A percentile compares a stretch with the other conserved stretches of the same genome.
phyloP scores from a whole-genome alignment of 2,113 vertebrate species.

The Grammatotria lemairii region DNA sequence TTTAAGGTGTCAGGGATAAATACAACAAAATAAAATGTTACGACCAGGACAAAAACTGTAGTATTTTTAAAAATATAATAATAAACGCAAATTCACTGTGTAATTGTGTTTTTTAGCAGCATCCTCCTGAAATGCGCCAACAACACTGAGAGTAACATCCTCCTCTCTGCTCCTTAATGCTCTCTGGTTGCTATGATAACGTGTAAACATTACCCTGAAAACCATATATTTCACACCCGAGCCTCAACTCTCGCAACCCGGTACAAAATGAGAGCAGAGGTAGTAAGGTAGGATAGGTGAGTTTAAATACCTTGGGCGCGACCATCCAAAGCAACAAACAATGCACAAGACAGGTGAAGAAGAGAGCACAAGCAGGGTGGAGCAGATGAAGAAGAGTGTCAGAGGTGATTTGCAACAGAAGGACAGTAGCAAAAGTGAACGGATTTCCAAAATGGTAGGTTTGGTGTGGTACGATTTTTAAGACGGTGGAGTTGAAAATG shows the following conservation, averaged over 20 bases:
- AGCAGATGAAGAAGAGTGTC: neutral
- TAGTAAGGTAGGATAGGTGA: accelerated
- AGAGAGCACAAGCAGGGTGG: neutral
- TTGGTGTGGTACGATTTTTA: neutral
- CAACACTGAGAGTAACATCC: neutral
- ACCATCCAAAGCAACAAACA: neutral
- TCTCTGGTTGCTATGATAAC: accelerated
- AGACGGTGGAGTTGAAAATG: neutral
- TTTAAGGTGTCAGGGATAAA: neutral
- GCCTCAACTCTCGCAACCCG: neutral
- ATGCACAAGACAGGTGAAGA: neutral
- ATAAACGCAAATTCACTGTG: accelerated
- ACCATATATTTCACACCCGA: neutral
- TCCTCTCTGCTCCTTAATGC: neutral
- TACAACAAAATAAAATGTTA: neutral
- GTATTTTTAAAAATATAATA: neutral
- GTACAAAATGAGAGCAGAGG: neutral
- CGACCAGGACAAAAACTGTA: neutral
- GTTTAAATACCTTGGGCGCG: neutral
- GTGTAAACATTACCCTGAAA: neutral
- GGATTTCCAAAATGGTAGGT: neutral
- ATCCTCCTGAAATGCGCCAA: neutral
- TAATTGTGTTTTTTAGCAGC: neutral
- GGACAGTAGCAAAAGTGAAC: neutral
- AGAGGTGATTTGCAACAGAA: neutral